Evolutionary conservation across 2,797 vertebrate genomes (phyloP).

Genomic region (Sitta carolinensis): DNA sequence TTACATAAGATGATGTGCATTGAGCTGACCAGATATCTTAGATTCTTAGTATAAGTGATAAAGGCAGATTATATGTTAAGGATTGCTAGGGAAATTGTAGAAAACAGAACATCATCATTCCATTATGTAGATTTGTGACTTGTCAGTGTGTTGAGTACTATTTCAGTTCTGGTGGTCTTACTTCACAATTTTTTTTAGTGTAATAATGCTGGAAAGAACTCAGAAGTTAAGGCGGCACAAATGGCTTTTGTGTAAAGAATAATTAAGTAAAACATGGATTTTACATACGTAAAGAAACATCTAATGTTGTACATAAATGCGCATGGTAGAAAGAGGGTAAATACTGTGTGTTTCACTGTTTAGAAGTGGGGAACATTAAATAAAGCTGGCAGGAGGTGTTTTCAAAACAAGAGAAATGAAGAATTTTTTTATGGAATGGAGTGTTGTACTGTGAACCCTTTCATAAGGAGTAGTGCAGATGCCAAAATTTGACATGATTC

Average conservation of each 20-base stretch:
- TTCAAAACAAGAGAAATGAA: background rate
- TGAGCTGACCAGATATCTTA: background rate
- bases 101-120: background rate
- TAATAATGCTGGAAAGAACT: background rate
- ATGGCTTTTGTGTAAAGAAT: background rate
- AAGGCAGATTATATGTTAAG: background rate
- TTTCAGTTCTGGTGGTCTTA: background rate
- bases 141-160: background rate
- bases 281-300: background rate
- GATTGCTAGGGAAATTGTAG: background rate
- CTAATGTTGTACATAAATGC: background rate
- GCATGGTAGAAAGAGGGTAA: background rate
- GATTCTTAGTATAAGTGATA: background rate
- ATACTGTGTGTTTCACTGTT: background rate
- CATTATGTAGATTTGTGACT: background rate
- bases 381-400: background rate
- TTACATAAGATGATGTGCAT: background rate
- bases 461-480: background rate
- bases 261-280: background rate
- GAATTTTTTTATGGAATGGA: background rate
- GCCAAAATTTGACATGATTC: background rate
- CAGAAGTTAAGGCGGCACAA: background rate
- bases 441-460: fast-evolving
- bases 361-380: background rate
- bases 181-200: background rate